Evolutionary conservation across 2,888 invertebrate genomes (phyloP).

Genomic region (Lordiphosa fenestrarum): DNA sequence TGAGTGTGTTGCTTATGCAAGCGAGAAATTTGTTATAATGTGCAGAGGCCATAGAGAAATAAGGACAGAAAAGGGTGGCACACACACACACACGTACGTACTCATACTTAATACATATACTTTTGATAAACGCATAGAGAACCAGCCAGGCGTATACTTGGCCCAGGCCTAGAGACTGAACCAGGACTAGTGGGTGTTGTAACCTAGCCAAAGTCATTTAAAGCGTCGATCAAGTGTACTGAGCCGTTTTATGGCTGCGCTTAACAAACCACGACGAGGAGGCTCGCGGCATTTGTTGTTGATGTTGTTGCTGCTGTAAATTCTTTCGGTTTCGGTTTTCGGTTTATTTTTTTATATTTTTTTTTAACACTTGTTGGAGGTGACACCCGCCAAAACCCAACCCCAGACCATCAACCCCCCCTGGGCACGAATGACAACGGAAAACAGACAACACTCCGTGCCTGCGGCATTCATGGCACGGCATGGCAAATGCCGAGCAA

Average conservation of each 20-base stretch:
- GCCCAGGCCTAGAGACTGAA: slow-evolving; percentile 39
- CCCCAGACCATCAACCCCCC: neutral
- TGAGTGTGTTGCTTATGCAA: slow-evolving; percentile 69
- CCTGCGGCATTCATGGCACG: slow-evolving; percentile 34
- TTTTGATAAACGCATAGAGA: slow-evolving; percentile 74
- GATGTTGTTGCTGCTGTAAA: slow-evolving; percentile 10
- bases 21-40: slow-evolving; percentile 76
- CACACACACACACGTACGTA: slow-evolving; percentile 14
- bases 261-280: slow-evolving; percentile 66
- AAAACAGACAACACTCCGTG: slow-evolving; percentile 22
- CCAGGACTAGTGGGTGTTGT: neutral
- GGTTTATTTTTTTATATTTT: slow-evolving; percentile 28
- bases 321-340: slow-evolving; percentile 3
- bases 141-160: slow-evolving; percentile 65
- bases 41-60: slow-evolving; percentile 56
- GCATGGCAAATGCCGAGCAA: slow-evolving; percentile 33
- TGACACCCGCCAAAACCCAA: slow-evolving; percentile 26
- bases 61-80: slow-evolving; percentile 30
- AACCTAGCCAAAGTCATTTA: slow-evolving; percentile 64
- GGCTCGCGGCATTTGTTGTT: slow-evolving; percentile 42
- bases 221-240: slow-evolving; percentile 72
- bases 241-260: slow-evolving; percentile 72
- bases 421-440: slow-evolving; percentile 23
- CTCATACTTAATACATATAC: slow-evolving; percentile 54
- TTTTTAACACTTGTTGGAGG: slow-evolving; percentile 34